Evolutionary conservation across 2,888 invertebrate genomes (phyloP).

Genomic region (Harpagoxenus sublaevis): DNA sequence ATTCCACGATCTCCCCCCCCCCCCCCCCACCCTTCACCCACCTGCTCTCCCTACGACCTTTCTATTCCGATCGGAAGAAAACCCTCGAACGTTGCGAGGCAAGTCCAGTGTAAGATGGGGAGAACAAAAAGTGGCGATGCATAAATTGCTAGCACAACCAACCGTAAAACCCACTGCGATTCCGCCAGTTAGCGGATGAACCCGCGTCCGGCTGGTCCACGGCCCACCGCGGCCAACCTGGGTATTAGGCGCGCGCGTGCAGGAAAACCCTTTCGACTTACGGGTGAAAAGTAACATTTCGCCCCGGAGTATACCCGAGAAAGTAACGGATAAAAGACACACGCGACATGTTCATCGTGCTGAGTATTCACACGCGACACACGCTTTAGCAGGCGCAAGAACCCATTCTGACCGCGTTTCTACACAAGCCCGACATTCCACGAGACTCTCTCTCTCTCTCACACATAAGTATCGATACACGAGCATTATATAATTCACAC

Average conservation of each 20-base stretch:
- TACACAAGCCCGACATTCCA: constrained; percentile 50
- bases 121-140: constrained; percentile 54
- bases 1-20: constrained; percentile 40
- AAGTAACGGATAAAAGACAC: constrained; percentile 57
- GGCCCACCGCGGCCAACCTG: constrained; percentile 57
- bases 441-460: constrained; percentile 19
- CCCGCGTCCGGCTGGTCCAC: constrained; percentile 63
- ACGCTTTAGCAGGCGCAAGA: constrained; percentile 47
- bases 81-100: constrained; percentile 65
- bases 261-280: constrained; percentile 76
- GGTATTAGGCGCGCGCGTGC: constrained; percentile 59
- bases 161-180: constrained; percentile 74
- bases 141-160: constrained; percentile 64
- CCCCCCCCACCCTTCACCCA: not conserved
- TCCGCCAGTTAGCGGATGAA: constrained; percentile 72
- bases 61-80: constrained; percentile 45
- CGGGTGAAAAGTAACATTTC: constrained; percentile 74
- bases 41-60: constrained; percentile 52
- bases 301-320: constrained; percentile 62
- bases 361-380: constrained; percentile 41
- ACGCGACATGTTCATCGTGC: constrained; percentile 65
- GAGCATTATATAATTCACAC: not conserved
- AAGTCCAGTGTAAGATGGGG: constrained; percentile 53
- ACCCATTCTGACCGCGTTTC: constrained; percentile 47
- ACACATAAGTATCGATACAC: constrained; percentile 20